Evolutionary conservation across 1,140 invertebrate genomes (phyloP), one percentile per base, ranked within the genome.

Genomic region (Drosophila nebulosa): DNA sequence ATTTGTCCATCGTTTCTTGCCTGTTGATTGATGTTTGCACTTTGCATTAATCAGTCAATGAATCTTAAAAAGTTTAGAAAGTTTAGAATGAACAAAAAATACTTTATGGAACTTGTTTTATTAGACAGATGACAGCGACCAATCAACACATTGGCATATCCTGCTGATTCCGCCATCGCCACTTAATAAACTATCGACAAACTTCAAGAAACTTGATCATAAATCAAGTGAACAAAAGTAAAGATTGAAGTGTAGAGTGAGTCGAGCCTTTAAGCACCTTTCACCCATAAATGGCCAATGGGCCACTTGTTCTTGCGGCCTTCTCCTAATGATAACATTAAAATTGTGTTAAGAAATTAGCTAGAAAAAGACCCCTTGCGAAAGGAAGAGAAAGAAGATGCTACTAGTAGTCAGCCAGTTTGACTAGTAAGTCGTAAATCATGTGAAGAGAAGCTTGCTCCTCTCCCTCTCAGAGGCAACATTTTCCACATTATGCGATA

Each of bases 331-430:
- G 83, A 88, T 88, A 88, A 89, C 83, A 88, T 88, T 88, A 88
- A 83, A 88, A 88, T 88, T 88, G 83, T 88, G 83, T 88, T 88
- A 88, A 88, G 83, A 88, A 88, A 88, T 88, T 88, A 88, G 83
- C 78, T 69, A 52, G 16, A 52, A 75, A 53, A 16, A 65, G 67
- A 53, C 46, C 39, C 39, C 18, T 26, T 26, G 26, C 10, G 2
- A 60, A 24, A 7, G 50, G 22, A 35, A 18, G 35, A 1, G n/a
- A 35, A 27, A 59, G 46, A 12, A 50, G 50, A 21, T 22, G 55
- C 35, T 18, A n/a, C 26, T 30, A 36, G 56, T 30, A 36, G 56
- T 46, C 55, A 46, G 14, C 42, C 69, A 67, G 56, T 22, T 18
- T 16, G 21, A 39, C 56, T 39, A 46, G 39, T 55, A 63, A 81